Evolutionary conservation across 2,797 vertebrate genomes (phyloP), one percentile per base, ranked within the genome.

Genomic region (Todus mexicanus): DNA sequence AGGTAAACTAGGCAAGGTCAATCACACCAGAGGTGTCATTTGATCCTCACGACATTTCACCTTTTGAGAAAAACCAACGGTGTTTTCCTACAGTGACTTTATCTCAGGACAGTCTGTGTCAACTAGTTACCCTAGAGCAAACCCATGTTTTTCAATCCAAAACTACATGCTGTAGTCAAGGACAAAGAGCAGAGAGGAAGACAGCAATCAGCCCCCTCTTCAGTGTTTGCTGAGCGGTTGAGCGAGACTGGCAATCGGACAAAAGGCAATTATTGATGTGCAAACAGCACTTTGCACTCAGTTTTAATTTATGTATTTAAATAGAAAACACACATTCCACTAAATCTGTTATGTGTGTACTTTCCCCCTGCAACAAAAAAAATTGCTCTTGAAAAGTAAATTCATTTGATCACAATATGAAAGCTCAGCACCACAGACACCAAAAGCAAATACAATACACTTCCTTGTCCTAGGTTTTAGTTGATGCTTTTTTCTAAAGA

Each of bases 271-370:
- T 90, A 91, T 7, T 86, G 47, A 84, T 69, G 56, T 78, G 83
- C 70, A 90, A 94, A 94, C 38, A 86, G 54, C 66, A 65, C 59
- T 95, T 57, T 83, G 54, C 50, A 77, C 76, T 56, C 45, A 26
- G 35, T 63, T 92, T 87, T 79, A 66, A 92, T 91, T 75, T 75
- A 89, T 77, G 38, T 86, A 94, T 88, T 94, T 91, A 88, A 95
- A 92, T 38, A 91, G 76, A 86, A 69, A 90, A 63, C 42, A 84
- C 31, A 64, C 35, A 88, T 68, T 77, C 66, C 22, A 69, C 71
- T 85, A 92, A 92, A 85, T 80, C 33, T 68, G 47, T 48, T 71
- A 54, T 7, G 13, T 60, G 54, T 3, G 2, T 61, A 87, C 23
- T 18, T 13, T 83, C 89, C 26, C 17, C 9, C 54, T 81, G 70